Conservation (phyloP, 2,888 invertebrate genomes). For the Villa cingulata region DNA sequence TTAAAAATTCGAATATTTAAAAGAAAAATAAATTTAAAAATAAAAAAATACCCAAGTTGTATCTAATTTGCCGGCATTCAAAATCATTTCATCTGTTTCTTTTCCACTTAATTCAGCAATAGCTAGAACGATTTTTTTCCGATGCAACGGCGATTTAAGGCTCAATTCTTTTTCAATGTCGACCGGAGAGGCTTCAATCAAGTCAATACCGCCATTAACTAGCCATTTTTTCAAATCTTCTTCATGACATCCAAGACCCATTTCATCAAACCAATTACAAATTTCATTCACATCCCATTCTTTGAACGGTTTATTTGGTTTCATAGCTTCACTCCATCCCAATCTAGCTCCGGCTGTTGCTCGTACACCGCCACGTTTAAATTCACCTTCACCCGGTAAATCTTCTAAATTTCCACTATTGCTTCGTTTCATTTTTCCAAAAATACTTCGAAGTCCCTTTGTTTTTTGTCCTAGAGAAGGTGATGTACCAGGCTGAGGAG, state of each 20-base stretch:
- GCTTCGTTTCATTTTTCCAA: slow-evolving; percentile 53
- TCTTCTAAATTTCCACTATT: slow-evolving; percentile 57
- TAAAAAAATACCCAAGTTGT: slow-evolving; percentile 46
- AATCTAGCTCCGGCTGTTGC: slow-evolving; percentile 61
- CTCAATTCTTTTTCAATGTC: slow-evolving; percentile 83
- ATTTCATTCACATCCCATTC: slow-evolving; percentile 72
- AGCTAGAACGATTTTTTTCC: slow-evolving; percentile 78
- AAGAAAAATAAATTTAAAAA: not conserved
- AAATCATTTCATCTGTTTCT: slow-evolving; percentile 38
- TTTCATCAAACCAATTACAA: slow-evolving; percentile 63
- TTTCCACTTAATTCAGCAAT: slow-evolving; percentile 46
- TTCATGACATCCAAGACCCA: slow-evolving; percentile 58
- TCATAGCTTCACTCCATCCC: slow-evolving; percentile 39
- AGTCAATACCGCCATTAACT: slow-evolving; percentile 55
- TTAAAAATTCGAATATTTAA: not conserved
- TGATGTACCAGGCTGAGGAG: slow-evolving; percentile 37
- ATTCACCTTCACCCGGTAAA: slow-evolving; percentile 45
- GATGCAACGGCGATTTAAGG: slow-evolving; percentile 72
- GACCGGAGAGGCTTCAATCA: slow-evolving; percentile 61
- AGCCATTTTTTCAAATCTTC: slow-evolving; percentile 56
- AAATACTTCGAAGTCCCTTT: slow-evolving; percentile 50
- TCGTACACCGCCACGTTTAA: slow-evolving; percentile 55
- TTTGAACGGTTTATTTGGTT: slow-evolving; percentile 50
- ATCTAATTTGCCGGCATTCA: slow-evolving; percentile 51
- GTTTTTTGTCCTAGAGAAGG: slow-evolving; percentile 39